phyloP scores from a whole-genome alignment of 1,140 invertebrate species.

The Acromyrmex charruanus region DNA sequence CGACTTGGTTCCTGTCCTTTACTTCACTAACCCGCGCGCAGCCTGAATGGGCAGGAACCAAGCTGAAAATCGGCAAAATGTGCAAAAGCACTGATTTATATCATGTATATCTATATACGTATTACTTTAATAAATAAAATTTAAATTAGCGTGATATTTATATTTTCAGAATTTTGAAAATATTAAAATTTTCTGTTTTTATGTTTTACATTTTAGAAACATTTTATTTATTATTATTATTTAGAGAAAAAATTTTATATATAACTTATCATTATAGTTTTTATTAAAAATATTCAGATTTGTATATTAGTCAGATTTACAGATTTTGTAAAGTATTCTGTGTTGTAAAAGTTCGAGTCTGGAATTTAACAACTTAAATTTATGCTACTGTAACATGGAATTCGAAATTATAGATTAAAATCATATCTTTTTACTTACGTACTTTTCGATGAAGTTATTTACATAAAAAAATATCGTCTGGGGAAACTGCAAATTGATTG shows the following conservation, averaged over 20 bases:
- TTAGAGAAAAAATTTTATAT: background rate
- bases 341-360: background rate
- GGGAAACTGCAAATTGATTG: background rate
- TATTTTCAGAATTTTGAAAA: background rate
- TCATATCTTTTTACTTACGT: background rate
- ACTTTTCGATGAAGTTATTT: conserved; percentile 1
- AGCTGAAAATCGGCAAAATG: no score
- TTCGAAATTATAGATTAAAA: background rate
- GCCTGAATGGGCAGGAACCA: no score
- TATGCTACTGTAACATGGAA: background rate
- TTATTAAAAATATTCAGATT: background rate
- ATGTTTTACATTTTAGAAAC: background rate
- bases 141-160: background rate
- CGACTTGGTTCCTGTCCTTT: no score
- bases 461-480: background rate
- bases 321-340: background rate
- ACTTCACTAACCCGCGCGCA: no score
- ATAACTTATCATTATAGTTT: background rate
- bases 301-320: no score
- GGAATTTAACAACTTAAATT: background rate
- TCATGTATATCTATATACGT: no score
- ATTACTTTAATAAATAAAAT: background rate
- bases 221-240: conserved; percentile 18
- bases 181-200: background rate
- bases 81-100: no score